These are phyloP conservation scores for Neosilurus mollespiculum DNA, from an alignment of 2,797 vertebrate genomes.

Conservation along the genomic window DNA sequence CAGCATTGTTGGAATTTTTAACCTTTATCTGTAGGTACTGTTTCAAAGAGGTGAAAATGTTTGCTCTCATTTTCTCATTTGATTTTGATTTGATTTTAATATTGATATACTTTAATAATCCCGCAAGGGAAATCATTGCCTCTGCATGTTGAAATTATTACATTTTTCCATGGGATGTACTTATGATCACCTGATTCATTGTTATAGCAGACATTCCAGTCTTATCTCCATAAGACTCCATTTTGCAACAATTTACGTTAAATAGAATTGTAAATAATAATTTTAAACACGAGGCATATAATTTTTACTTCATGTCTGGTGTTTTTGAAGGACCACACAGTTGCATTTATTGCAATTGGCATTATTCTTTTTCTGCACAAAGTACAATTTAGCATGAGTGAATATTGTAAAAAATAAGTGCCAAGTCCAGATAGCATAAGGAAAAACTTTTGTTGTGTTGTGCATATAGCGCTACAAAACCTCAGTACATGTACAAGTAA, in stretches of 20 bases:
- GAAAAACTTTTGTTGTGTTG: neutral
- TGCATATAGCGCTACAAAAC: neutral
- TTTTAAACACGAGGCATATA: neutral
- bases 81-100: no score
- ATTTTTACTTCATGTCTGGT: neutral
- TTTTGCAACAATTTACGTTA: neutral
- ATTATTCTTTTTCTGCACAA: neutral
- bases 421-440: neutral
- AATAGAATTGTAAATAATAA: slow-evolving; percentile 3
- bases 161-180: no score
- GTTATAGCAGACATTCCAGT: slow-evolving; percentile 20
- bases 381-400: slow-evolving; percentile 1
- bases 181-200: neutral
- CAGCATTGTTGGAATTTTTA: no score
- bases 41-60: no score
- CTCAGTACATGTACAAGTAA: neutral
- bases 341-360: neutral
- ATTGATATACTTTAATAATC: no score
- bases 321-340: neutral
- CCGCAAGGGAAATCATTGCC: no score
- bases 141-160: no score
- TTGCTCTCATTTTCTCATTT: no score
- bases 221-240: neutral
- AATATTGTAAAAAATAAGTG: neutral
- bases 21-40: no score